phyloP scores from a whole-genome alignment of 2,888 invertebrate genomes.

The Biston betularia region DNA sequence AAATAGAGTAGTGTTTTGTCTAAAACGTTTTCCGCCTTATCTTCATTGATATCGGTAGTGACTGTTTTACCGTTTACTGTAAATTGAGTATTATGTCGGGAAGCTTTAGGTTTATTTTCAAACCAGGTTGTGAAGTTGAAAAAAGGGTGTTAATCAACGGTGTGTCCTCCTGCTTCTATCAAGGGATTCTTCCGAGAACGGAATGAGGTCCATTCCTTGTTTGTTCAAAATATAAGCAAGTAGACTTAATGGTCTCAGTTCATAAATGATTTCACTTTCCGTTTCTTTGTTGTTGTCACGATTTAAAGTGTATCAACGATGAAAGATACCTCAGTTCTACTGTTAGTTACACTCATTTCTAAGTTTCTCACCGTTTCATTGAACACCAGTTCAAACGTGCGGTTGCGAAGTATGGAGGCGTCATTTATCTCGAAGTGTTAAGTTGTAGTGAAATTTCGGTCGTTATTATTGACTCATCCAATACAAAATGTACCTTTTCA shows the following conservation, averaged over 20 bases:
- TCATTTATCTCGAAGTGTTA: conserved; percentile 52
- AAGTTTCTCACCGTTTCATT: conserved; percentile 10
- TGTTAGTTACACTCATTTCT: conserved; percentile 2
- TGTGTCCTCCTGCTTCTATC: conserved; percentile 70
- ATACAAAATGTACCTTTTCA: conserved; percentile 62
- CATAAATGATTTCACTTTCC: conserved; percentile 74
- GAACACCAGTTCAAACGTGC: conserved; percentile 7
- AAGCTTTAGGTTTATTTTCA: conserved; percentile 53
- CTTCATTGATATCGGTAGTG: conserved; percentile 64
- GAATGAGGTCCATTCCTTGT: conserved; percentile 64
- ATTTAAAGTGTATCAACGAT: conserved; percentile 57
- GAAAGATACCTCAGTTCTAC: conserved; percentile 17
- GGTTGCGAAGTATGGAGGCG: conserved; percentile 29
- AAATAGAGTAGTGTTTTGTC: conserved; percentile 58
- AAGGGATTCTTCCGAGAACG: conserved; percentile 74
- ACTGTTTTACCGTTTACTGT: conserved; percentile 36
- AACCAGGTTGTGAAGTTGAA: conserved; percentile 36
- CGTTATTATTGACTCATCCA: conserved; percentile 68
- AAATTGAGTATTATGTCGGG: conserved; percentile 51
- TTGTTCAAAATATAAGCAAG: conserved; percentile 74
- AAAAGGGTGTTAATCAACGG: conserved; percentile 77
- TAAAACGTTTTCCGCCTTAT: conserved; percentile 54
- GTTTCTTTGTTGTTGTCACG: conserved; percentile 68
- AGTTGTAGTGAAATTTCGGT: conserved; percentile 71
- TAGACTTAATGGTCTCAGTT: conserved; percentile 68